These are phyloP conservation scores for Corythoichthys intestinalis DNA, from an alignment of 2,113 vertebrate species.

Conservation along the genomic window DNA sequence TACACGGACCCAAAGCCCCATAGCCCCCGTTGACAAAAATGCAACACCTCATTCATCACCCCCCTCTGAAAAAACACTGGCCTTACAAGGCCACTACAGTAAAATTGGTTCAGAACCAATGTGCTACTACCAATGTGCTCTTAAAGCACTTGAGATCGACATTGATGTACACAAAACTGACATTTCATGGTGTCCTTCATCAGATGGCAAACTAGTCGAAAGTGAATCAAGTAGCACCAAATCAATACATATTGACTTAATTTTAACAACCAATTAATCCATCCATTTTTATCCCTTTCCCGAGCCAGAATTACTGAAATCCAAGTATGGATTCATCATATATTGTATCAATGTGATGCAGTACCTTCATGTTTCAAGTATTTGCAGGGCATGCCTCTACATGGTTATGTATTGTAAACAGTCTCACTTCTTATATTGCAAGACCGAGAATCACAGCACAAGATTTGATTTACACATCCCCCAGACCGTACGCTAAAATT, in stretches of 20 bases:
- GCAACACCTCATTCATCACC: no score
- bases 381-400: slow-evolving; percentile 29
- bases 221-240: neutral
- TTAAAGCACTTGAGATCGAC: no score
- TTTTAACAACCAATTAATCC: neutral
- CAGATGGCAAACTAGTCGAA: no score
- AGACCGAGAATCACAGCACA: slow-evolving; percentile 3
- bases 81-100: no score
- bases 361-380: neutral
- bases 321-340: slow-evolving; percentile 14
- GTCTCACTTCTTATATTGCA: neutral
- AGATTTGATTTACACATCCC: neutral
- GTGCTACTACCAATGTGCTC: no score
- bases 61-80: no score
- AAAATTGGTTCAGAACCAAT: no score
- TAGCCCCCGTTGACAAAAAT: no score
- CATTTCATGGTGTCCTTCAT: no score
- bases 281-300: neutral
- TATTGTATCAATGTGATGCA: slow-evolving; percentile 56
- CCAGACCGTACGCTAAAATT: neutral
- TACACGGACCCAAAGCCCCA: no score
- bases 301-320: slow-evolving; percentile 6
- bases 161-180: no score
- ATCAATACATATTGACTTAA: neutral
- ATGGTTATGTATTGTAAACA: neutral